Conservation (phyloP, 2,113 vertebrate species). For the Micromys minutus region DNA sequence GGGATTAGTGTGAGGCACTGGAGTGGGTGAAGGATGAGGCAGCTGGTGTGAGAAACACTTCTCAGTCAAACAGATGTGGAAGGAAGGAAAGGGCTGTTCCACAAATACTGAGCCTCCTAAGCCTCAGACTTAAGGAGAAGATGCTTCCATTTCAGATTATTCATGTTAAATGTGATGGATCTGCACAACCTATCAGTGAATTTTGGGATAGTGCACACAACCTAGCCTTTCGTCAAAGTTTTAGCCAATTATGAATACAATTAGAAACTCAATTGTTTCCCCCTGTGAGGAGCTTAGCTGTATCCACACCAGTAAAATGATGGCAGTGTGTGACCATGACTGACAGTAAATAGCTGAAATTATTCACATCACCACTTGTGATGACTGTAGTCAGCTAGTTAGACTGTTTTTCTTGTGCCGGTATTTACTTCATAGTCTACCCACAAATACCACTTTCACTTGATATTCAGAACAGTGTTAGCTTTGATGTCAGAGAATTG, state of each 20-base stretch:
- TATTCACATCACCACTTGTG: not conserved
- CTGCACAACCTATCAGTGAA: not conserved
- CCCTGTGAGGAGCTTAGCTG: not conserved
- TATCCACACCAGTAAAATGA: not conserved
- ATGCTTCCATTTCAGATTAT: not conserved
- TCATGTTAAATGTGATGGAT: not conserved
- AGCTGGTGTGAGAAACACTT: too few relatives aligned
- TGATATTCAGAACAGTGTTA: not conserved
- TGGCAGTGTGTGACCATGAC: not conserved
- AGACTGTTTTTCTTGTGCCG: not conserved
- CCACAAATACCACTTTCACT: slow-evolving; percentile 31
- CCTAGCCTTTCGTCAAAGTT: slow-evolving; percentile 13
- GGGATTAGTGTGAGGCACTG: not conserved
- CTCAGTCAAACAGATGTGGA: not conserved
- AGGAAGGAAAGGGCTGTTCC: too few relatives aligned
- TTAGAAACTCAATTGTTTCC: slow-evolving; percentile 15
- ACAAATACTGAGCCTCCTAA: not conserved
- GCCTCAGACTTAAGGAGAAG: not conserved
- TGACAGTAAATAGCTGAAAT: not conserved
- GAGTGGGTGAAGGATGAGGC: not conserved
- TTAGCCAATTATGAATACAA: not conserved
- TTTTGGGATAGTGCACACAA: not conserved
- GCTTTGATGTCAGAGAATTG: not conserved
- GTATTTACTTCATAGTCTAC: slow-evolving; percentile 11
- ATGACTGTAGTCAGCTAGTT: not conserved